Percentiles rank a stretch among this genome's conserved stretches.
phyloP scores from a whole-genome alignment of 2,888 invertebrate genomes.

The Melanotus villosus region DNA sequence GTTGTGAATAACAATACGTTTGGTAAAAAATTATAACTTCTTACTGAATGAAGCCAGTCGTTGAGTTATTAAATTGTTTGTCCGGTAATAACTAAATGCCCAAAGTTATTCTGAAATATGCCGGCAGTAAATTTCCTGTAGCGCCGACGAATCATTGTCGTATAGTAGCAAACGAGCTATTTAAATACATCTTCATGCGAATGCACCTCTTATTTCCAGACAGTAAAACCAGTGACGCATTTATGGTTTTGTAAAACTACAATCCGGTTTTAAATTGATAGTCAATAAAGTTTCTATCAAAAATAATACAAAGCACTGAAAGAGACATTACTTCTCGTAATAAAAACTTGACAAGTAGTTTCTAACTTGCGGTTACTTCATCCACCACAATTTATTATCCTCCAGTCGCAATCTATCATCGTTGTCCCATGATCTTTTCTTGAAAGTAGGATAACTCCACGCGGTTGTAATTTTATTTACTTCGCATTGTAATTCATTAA shows the following conservation, averaged over 20 bases:
- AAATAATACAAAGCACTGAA: constrained; percentile 21
- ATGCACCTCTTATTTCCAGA: constrained; percentile 1
- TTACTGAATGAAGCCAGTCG: no score
- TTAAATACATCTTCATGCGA: constrained; percentile 1
- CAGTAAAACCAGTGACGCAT: constrained; percentile 9
- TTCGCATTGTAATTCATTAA: background rate
- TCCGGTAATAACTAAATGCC: no score
- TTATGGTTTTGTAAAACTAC: constrained; percentile 4
- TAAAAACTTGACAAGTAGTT: constrained; percentile 30
- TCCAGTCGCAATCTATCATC: constrained; percentile 20
- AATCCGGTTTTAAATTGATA: constrained; percentile 24
- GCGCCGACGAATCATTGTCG: background rate
- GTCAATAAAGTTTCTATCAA: constrained; percentile 32
- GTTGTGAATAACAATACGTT: no score
- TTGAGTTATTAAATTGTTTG: no score
- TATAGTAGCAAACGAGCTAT: constrained; percentile 7
- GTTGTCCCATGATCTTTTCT: constrained; percentile 22
- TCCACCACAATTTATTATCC: constrained; percentile 21
- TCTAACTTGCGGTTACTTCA: constrained; percentile 21
- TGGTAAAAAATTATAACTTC: no score
- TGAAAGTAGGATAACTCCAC: constrained; percentile 7
- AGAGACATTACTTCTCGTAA: constrained; percentile 24
- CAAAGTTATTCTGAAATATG: background rate
- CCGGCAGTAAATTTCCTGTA: background rate
- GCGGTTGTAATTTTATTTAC: constrained; percentile 2